phyloP scores from a whole-genome alignment of 2,113 vertebrate genomes.

The Phocoena phocoena region DNA sequence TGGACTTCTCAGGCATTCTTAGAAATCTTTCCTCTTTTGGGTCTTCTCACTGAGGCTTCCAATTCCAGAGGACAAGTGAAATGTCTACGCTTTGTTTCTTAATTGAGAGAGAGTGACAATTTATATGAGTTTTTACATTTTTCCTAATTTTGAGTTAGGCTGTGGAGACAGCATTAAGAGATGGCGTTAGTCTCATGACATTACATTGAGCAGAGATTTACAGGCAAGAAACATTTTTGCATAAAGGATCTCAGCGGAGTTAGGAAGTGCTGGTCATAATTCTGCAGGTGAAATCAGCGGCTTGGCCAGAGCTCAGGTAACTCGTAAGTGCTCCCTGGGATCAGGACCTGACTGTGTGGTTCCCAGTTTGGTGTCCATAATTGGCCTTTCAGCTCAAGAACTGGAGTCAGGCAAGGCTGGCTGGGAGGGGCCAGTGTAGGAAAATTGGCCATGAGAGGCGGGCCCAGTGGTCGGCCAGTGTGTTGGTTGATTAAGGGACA shows the following conservation, averaged over 20 bases:
- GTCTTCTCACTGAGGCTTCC: not conserved
- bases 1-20: not conserved
- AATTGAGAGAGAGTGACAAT: not conserved
- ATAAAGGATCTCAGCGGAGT: not conserved
- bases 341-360: too few relatives aligned
- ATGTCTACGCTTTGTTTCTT: not conserved
- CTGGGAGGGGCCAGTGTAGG: not conserved
- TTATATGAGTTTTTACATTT: not conserved
- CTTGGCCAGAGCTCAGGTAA: not conserved
- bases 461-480: too few relatives aligned
- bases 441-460: not conserved
- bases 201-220: not conserved
- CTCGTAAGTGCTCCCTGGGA: fast-evolving
- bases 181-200: not conserved
- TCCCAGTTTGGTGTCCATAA: not conserved
- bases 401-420: too few relatives aligned
- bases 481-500: not conserved
- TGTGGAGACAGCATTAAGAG: not conserved
- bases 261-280: not conserved
- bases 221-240: not conserved
- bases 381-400: not conserved
- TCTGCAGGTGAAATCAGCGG: not conserved
- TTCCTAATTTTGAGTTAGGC: not conserved
- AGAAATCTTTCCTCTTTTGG: not conserved
- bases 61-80: not conserved